These are phyloP conservation scores for Adelosebastes latens DNA, from an alignment of 2,797 vertebrate species.

Conservation along the genomic window DNA sequence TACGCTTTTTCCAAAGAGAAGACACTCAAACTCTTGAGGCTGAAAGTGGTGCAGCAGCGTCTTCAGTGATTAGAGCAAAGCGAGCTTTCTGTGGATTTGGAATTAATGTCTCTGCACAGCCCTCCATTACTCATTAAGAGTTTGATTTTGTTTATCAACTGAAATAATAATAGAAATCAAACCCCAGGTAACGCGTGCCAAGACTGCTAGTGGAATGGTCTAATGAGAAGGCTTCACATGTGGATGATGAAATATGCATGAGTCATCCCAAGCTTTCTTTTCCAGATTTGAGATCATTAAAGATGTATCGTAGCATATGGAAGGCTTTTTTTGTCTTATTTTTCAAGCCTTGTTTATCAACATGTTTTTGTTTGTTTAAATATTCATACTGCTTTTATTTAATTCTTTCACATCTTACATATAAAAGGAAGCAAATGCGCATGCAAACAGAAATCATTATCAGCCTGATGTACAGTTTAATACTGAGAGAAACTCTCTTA, in stretches of 20 bases:
- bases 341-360: constrained; percentile 90
- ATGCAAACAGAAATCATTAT: constrained; percentile 87
- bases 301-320: constrained; percentile 90
- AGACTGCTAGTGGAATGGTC: constrained; percentile 74
- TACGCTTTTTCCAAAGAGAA: constrained; percentile 17
- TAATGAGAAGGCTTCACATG: constrained; percentile 88
- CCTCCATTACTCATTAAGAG: constrained; percentile 81
- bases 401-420: constrained; percentile 90
- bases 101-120: constrained; percentile 62
- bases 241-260: constrained; percentile 90
- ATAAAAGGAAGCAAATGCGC: constrained; percentile 87
- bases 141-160: constrained; percentile 83
- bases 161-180: constrained; percentile 84
- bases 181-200: constrained; percentile 85
- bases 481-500: constrained; percentile 79
- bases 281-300: constrained; percentile 90
- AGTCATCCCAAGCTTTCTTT: constrained; percentile 87
- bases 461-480: constrained; percentile 86
- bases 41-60: constrained; percentile 29
- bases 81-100: constrained; percentile 42
- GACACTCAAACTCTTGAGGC: constrained; percentile 26
- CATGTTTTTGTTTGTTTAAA: constrained; percentile 91
- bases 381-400: constrained; percentile 89
- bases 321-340: constrained; percentile 87
- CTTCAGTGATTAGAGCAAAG: constrained; percentile 48